These are phyloP conservation scores for Notothenia rossii DNA, from an alignment of 2,113 vertebrate species.

Conservation along the genomic window DNA sequence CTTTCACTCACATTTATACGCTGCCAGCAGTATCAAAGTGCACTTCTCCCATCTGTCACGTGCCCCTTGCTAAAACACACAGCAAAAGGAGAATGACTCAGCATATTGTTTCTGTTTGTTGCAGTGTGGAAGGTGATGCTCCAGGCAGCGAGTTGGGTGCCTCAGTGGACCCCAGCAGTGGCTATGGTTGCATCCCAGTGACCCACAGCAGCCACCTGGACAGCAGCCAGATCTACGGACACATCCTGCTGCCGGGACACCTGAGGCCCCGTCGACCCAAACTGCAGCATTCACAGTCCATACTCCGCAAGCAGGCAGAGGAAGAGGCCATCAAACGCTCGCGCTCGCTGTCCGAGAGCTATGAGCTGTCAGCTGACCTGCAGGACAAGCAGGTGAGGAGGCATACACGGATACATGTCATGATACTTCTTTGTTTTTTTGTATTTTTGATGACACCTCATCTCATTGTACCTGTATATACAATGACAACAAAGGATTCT, in stretches of 20 bases:
- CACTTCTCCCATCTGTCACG: conserved; percentile 49
- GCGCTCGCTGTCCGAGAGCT: conserved; percentile 96
- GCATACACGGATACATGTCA: conserved; percentile 16
- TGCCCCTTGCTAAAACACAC: conserved; percentile 37
- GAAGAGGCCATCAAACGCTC: conserved; percentile 98
- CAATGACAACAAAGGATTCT: no score
- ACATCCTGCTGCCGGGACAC: conserved; percentile 86
- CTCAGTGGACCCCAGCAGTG: conserved; percentile 86
- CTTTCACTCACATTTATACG: conserved; percentile 46
- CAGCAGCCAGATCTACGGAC: conserved; percentile 87
- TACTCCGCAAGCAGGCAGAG: conserved; percentile 97
- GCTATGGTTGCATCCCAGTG: conserved; percentile 88
- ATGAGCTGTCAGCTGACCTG: conserved; percentile 98
- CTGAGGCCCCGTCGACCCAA: conserved; percentile 90
- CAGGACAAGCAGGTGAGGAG: conserved; percentile 97
- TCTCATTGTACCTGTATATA: no score
- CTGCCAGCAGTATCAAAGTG: conserved; percentile 60
- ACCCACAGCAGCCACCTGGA: conserved; percentile 87
- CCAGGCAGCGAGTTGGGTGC: conserved; percentile 88
- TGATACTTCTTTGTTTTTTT: no score
- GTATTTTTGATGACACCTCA: no score
- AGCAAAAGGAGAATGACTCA: conserved; percentile 42
- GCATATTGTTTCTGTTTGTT: conserved; percentile 46
- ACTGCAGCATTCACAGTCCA: conserved; percentile 95
- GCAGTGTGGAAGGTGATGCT: conserved; percentile 95